A percentile compares a stretch with the other conserved stretches of the same genome.
Evolutionary conservation across 1,140 invertebrate species (phyloP).

Genomic region (Pseudachorutes palmiensis): DNA sequence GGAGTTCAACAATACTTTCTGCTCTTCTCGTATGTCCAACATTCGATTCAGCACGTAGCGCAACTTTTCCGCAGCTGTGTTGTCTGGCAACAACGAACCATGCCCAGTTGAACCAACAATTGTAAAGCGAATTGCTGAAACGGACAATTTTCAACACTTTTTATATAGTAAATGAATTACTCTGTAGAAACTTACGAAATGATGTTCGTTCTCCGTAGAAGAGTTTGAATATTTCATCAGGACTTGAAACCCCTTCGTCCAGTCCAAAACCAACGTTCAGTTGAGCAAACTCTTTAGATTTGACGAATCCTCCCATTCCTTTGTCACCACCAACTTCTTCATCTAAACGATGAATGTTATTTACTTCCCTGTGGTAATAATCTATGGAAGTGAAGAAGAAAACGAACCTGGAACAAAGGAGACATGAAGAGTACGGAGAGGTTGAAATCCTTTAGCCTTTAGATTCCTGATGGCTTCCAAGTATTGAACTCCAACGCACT

Average conservation of each 20-base stretch:
- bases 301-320: slow-evolving; percentile 75
- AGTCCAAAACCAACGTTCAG: slow-evolving; percentile 84
- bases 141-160: no score
- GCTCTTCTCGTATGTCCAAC: slow-evolving; percentile 57
- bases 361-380: slow-evolving; percentile 9
- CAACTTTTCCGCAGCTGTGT: slow-evolving; percentile 78
- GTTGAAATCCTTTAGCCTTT: slow-evolving; percentile 49
- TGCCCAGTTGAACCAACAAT: slow-evolving; percentile 69
- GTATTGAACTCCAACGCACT: slow-evolving; percentile 69
- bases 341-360: slow-evolving; percentile 50
- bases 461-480: slow-evolving; percentile 65
- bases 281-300: slow-evolving; percentile 63
- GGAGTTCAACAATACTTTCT: slow-evolving; percentile 56
- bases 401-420: slow-evolving; percentile 60
- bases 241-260: slow-evolving; percentile 74
- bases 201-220: slow-evolving; percentile 68
- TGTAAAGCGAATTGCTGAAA: slow-evolving; percentile 20
- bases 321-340: slow-evolving; percentile 81
- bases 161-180: no score
- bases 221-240: slow-evolving; percentile 56
- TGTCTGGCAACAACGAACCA: slow-evolving; percentile 67
- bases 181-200: no score
- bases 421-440: slow-evolving; percentile 63
- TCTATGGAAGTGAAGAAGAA: background rate
- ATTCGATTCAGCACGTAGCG: slow-evolving; percentile 64